Evolutionary conservation across 2,797 vertebrate genomes (phyloP), one percentile per base, ranked within the genome.

Genomic region (Melanogrammus aeglefinus): DNA sequence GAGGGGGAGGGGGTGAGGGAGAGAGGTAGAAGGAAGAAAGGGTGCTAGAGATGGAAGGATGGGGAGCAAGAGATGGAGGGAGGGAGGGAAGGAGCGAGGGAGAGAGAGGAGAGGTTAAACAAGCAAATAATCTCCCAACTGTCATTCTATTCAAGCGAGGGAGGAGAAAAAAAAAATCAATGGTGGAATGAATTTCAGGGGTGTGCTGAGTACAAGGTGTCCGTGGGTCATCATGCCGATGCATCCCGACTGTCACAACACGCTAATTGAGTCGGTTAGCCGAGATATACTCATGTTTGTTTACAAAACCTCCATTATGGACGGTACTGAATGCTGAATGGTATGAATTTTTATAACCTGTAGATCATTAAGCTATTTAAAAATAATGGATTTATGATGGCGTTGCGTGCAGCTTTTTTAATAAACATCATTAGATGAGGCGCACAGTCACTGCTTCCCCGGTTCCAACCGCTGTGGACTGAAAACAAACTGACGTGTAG

Each of bases 321-420:
- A 7, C 63, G 1, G n/a, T 13, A n/a, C 63, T 69, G 63, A 2
- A n/a, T 63, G 57, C 57, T 24, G 57, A 63, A 8, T 9, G 57
- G 57, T 7, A 3, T n/a, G 57, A 24, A 63, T 63, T 69, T 21
- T 27, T 27, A 69, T 69, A 27, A 69, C 63, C 63, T 69, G 63
- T 27, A 69, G 63, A 69, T 69, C 63, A 12, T 24, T 24, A 27
- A 27, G 57, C 63, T 69, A 69, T 69, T 69, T 69, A 69, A 69
- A n/a, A 10, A 69, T 69, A 69, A 69, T 69, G 63, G 63, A 69
- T 69, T 69, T 69, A 69, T 69, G 63, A 69, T 69, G 63, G 63
- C 4, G 63, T 4, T 2, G 24, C 24, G 13, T 7, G 63, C 63
- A 27, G n/a, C 24, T 27, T 69, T 24, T 24, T 69, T 69, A 69